Evolutionary conservation across 1,140 invertebrate genomes (phyloP).

Genomic region (Oncopeltus fasciatus): DNA sequence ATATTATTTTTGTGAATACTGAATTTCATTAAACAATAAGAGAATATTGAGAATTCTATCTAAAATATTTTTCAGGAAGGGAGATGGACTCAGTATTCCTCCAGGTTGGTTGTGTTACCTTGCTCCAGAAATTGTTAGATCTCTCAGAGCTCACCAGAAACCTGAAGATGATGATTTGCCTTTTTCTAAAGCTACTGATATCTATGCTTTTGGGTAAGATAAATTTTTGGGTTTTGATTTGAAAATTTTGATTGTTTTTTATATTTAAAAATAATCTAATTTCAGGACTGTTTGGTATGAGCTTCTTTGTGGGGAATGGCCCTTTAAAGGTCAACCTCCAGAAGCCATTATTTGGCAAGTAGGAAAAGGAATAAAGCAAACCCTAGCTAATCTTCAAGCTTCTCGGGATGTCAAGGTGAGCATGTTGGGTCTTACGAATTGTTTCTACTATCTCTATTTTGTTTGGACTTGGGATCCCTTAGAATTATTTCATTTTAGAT

Average conservation of each 20-base stretch:
- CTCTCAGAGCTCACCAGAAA: constrained; percentile 49
- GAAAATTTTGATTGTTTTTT: neutral
- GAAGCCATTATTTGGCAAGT: constrained; percentile 97
- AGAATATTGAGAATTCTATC: too few relatives aligned
- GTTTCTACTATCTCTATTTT: too few relatives aligned
- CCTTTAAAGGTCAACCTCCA: constrained; percentile 81
- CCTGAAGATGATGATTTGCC: constrained; percentile 73
- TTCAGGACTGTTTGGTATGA: constrained; percentile 96
- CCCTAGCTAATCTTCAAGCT: constrained; percentile 82
- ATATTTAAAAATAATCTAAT: constrained; percentile 17
- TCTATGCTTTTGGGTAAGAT: constrained; percentile 90
- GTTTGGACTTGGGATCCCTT: too few relatives aligned
- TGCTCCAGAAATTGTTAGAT: constrained; percentile 84
- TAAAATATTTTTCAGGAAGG: constrained; percentile 40
- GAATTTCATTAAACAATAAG: too few relatives aligned
- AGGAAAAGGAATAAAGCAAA: constrained; percentile 89
- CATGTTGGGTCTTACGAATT: too few relatives aligned
- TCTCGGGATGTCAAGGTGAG: constrained; percentile 89
- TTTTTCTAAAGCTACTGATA: constrained; percentile 81
- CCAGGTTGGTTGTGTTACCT: constrained; percentile 96
- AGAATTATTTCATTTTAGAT: too few relatives aligned
- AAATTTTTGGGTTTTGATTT: neutral
- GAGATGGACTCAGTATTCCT: constrained; percentile 75
- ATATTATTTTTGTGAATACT: too few relatives aligned
- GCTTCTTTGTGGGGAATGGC: constrained; percentile 88